phyloP scores from a whole-genome alignment of 2,113 vertebrate species.

The Oreocharis arfaki region DNA sequence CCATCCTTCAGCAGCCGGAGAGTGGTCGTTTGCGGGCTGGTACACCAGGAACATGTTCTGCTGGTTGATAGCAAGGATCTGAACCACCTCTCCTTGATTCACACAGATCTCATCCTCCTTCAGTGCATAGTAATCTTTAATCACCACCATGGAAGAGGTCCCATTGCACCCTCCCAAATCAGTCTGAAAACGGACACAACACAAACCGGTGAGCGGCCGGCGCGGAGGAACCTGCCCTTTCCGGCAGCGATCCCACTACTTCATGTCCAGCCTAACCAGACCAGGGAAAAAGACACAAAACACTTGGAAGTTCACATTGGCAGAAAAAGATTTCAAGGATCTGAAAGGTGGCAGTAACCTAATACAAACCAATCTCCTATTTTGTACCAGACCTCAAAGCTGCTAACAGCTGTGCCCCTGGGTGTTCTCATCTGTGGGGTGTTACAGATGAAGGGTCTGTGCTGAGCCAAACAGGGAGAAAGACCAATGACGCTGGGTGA shows the following conservation, averaged over 20 bases:
- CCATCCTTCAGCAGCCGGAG: constrained; percentile 96
- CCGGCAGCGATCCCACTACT: neutral
- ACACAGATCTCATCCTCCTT: constrained; percentile 98
- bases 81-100: constrained; percentile 91
- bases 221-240: neutral
- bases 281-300: neutral
- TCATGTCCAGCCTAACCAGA: neutral
- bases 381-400: neutral
- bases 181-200: constrained; percentile 68
- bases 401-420: accelerated
- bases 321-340: neutral
- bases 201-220: neutral
- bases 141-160: constrained; percentile 88
- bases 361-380: neutral
- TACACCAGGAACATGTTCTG: constrained; percentile 98
- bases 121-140: constrained; percentile 95
- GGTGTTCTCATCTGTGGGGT: neutral
- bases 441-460: neutral
- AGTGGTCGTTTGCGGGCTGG: constrained; percentile 87
- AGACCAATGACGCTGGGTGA: neutral
- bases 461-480: neutral
- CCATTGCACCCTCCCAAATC: constrained; percentile 86
- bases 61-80: constrained; percentile 94
- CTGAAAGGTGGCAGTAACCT: neutral
- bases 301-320: neutral